Percentiles rank a stretch among this genome's conserved stretches.
These are phyloP conservation scores for Nannospalax galili DNA, from an alignment of 2,113 vertebrate species.

Conservation along the genomic window DNA sequence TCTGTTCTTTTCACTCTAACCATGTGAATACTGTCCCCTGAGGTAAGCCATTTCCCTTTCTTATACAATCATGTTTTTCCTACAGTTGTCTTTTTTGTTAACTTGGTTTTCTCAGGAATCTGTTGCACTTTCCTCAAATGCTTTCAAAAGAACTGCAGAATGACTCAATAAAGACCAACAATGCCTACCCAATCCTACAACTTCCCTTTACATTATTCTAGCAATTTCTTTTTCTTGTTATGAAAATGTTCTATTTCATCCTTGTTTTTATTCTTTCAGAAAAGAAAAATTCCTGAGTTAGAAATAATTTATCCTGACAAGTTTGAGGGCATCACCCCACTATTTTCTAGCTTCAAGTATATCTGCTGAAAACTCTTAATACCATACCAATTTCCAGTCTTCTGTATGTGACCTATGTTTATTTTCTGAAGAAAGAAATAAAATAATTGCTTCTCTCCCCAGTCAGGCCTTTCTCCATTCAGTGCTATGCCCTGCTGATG, in stretches of 20 bases:
- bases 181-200: neutral
- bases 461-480: neutral
- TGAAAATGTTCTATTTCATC: neutral
- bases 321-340: neutral
- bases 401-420: neutral
- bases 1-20: neutral
- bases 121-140: no score
- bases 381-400: neutral
- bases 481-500: neutral
- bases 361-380: neutral
- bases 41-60: neutral
- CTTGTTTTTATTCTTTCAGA: neutral
- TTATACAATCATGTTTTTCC: neutral
- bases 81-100: no score
- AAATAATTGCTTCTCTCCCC: no score
- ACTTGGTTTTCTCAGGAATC: neutral
- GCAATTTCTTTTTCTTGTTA: neutral
- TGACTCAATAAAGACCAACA: neutral
- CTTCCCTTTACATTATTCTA: neutral
- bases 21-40: no score
- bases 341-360: neutral
- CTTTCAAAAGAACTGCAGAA: neutral
- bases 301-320: neutral
- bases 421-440: neutral
- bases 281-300: neutral